Percentiles rank a stretch among this genome's conserved stretches.
phyloP scores from a whole-genome alignment of 1,140 invertebrate species.

The Ladona fulva region DNA sequence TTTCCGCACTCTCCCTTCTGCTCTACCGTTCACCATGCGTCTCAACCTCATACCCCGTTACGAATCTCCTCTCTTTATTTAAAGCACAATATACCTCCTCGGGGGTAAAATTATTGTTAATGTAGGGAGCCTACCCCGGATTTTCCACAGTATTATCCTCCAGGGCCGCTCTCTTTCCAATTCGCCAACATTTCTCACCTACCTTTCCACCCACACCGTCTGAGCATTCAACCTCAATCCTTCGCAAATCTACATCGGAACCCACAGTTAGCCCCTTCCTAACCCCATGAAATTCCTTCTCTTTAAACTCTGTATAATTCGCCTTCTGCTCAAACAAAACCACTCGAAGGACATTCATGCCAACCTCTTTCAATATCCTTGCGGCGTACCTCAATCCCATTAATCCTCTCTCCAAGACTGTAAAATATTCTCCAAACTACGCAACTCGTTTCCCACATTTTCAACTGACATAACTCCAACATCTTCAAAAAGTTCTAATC shows the following conservation, averaged over 20 bases:
- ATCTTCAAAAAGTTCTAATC: too few relatives aligned
- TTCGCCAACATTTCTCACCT: neutral
- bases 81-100: neutral
- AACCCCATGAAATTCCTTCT: neutral
- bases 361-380: too few relatives aligned
- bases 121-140: neutral
- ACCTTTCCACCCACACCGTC: neutral
- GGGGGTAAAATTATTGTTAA: slow-evolving; percentile 6
- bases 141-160: neutral
- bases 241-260: too few relatives aligned
- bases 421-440: too few relatives aligned
- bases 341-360: too few relatives aligned
- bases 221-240: too few relatives aligned
- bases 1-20: neutral
- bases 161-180: neutral
- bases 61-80: neutral
- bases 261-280: too few relatives aligned
- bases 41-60: neutral
- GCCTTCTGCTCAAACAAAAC: too few relatives aligned
- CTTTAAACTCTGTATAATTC: neutral
- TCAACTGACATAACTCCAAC: too few relatives aligned
- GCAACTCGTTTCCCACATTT: too few relatives aligned
- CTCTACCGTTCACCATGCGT: neutral
- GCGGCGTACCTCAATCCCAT: too few relatives aligned
- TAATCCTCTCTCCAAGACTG: too few relatives aligned